Conservation (phyloP, 2,888 invertebrate species). For the Callyntrura guangdongensis region DNA sequence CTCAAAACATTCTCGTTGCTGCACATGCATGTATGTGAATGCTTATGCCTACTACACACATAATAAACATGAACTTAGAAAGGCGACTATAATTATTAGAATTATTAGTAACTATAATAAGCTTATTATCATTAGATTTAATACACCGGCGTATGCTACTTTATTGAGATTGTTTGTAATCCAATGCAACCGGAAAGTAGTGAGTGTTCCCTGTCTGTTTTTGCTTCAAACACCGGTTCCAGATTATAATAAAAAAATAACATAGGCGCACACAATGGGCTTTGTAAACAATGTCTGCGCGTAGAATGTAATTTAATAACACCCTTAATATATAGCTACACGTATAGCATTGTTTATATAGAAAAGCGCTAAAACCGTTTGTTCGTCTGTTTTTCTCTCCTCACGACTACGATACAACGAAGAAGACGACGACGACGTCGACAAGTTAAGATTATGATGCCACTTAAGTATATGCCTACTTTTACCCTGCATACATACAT, state of each 20-base stretch:
- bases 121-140: constrained; percentile 27
- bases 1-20: background rate
- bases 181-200: constrained; percentile 46
- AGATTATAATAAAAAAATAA: background rate
- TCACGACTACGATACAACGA: background rate
- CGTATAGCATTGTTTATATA: too few relatives aligned
- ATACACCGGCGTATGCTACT: background rate
- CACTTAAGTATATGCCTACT: background rate
- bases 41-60: too few relatives aligned
- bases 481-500: background rate
- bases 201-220: background rate
- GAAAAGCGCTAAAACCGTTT: background rate
- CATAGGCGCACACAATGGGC: too few relatives aligned
- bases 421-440: background rate
- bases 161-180: constrained; percentile 15
- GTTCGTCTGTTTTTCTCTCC: background rate
- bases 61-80: too few relatives aligned
- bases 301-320: too few relatives aligned
- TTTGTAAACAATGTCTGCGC: constrained; percentile 12
- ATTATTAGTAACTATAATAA: constrained; percentile 14
- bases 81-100: constrained; percentile 37
- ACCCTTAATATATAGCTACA: too few relatives aligned
- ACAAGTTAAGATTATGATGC: background rate
- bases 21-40: constrained; percentile 23
- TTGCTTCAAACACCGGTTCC: background rate